Evolutionary conservation across 2,888 invertebrate species (phyloP).

Genomic region (Euzophera pinguis): DNA sequence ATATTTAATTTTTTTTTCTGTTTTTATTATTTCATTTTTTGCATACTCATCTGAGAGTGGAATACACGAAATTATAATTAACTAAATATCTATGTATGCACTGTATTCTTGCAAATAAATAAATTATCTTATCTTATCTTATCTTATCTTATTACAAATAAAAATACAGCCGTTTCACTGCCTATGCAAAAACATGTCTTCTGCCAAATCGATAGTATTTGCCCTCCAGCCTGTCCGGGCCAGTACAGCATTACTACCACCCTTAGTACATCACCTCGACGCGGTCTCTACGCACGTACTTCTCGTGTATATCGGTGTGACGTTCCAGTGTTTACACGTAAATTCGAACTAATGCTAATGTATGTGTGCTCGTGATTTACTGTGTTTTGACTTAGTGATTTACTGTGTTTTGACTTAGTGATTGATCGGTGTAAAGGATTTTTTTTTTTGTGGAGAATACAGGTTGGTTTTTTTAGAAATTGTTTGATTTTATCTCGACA

Average conservation of each 20-base stretch:
- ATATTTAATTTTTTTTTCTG: too few relatives aligned
- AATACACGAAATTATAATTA: too few relatives aligned
- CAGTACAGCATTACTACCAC: constrained; percentile 58
- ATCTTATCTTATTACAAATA: too few relatives aligned
- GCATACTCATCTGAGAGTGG: too few relatives aligned
- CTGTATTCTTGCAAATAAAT: too few relatives aligned
- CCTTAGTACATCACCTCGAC: constrained; percentile 49
- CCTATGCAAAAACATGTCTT: constrained; percentile 14
- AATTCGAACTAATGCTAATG: constrained; percentile 27
- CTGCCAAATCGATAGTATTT: constrained; percentile 46
- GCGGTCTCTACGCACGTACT: not conserved
- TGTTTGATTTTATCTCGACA: constrained; percentile 6
- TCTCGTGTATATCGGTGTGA: not conserved
- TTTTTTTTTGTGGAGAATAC: constrained; percentile 14
- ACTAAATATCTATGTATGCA: too few relatives aligned
- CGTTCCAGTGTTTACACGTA: constrained; percentile 11
- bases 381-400: constrained; percentile 19
- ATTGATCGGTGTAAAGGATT: constrained; percentile 8
- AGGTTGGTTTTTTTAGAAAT: constrained; percentile 15
- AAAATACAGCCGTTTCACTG: not conserved
- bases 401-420: constrained; percentile 19
- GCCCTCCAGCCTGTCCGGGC: constrained; percentile 65
- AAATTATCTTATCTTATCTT: too few relatives aligned
- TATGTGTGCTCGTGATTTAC: constrained; percentile 15
- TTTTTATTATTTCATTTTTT: too few relatives aligned